Evolutionary conservation across 2,888 invertebrate species (phyloP).

Genomic region (Pterobdella sp.): DNA sequence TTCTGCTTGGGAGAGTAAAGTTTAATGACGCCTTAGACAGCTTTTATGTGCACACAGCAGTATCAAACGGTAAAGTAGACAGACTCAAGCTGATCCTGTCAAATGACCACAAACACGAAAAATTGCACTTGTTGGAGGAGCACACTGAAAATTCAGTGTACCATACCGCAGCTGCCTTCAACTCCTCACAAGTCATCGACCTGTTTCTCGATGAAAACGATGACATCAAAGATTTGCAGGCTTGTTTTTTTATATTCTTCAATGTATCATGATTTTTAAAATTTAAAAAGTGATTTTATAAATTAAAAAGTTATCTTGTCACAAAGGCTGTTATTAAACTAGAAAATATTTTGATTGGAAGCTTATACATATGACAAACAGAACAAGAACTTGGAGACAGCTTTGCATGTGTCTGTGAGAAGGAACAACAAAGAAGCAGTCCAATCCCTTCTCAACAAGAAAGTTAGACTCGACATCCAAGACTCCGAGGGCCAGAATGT

Average conservation of each 20-base stretch:
- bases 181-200: constrained; percentile 25
- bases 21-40: constrained; percentile 23
- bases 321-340: too few relatives aligned
- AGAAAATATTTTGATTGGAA: too few relatives aligned
- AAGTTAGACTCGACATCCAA: constrained; percentile 20
- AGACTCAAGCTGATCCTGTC: constrained; percentile 16
- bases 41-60: constrained; percentile 33
- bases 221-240: constrained; percentile 23
- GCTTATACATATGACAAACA: too few relatives aligned
- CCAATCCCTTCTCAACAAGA: constrained; percentile 14
- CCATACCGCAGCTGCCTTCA: constrained; percentile 26
- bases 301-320: not conserved
- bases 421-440: constrained; percentile 22
- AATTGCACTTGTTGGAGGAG: constrained; percentile 23
- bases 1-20: constrained; percentile 25
- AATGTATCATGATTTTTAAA: not conserved
- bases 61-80: constrained; percentile 29
- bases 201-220: constrained; percentile 23
- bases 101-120: constrained; percentile 22
- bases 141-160: constrained; percentile 26
- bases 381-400: constrained; percentile 31
- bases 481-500: constrained; percentile 26
- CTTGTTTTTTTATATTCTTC: not conserved
- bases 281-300: not conserved
- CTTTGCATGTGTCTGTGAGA: constrained; percentile 30